Conservation (phyloP, 2,797 vertebrate species). For the Tokudaia muenninki region DNA sequence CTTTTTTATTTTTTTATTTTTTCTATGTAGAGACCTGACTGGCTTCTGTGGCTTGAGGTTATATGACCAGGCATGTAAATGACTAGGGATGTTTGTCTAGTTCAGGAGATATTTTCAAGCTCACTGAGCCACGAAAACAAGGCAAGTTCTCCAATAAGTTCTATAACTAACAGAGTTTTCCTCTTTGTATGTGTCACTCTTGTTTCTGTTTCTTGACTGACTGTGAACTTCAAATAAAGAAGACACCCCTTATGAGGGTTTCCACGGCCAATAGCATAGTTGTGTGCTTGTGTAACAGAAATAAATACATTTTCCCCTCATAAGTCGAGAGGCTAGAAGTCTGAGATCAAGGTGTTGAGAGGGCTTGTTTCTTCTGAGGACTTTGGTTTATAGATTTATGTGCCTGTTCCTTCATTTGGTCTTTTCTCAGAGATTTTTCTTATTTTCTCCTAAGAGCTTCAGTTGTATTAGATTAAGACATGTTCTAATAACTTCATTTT, state of each 20-base stretch:
- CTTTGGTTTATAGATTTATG: not conserved
- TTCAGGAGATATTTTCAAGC: not conserved
- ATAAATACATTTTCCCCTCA: not conserved
- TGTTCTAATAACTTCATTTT: not conserved
- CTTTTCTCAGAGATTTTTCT: not conserved
- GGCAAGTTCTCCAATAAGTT: not conserved
- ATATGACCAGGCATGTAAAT: not conserved
- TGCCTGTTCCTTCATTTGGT: not conserved
- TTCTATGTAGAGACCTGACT: not conserved
- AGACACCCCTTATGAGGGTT: not conserved
- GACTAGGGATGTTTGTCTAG: not conserved
- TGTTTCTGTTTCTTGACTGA: not conserved
- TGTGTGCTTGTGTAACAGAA: not conserved
- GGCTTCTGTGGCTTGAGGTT: not conserved
- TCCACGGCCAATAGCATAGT: not conserved
- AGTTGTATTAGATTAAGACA: not conserved
- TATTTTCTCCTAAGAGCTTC: not conserved
- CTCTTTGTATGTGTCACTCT: not conserved
- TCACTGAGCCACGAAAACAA: not conserved
- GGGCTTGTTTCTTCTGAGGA: not conserved
- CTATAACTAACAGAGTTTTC: not conserved
- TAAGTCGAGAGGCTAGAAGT: not conserved
- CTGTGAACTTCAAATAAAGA: conserved; percentile 2
- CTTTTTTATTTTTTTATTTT: not conserved
- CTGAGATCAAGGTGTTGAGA: not conserved